Evolutionary conservation across 1,140 invertebrate genomes (phyloP).

Genomic region (Medauroidea extradentata): DNA sequence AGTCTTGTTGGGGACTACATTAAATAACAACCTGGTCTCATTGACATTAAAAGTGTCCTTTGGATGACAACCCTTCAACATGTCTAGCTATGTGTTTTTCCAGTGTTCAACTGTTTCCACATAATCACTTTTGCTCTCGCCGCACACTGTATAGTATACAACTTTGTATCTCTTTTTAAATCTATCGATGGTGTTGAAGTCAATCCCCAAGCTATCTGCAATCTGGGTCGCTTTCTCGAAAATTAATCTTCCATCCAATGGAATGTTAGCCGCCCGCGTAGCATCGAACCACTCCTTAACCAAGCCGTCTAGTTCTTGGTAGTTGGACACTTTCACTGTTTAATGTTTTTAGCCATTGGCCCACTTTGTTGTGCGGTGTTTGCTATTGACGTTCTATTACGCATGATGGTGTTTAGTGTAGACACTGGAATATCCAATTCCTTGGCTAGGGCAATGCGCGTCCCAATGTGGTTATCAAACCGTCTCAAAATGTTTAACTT

Average conservation of each 20-base stretch:
- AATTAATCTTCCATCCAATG: slow-evolving; percentile 33
- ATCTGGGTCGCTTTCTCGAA: slow-evolving; percentile 34
- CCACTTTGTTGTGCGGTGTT: no score
- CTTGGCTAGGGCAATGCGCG: no score
- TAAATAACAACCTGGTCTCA: slow-evolving; percentile 42
- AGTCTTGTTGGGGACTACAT: slow-evolving; percentile 20
- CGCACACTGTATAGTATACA: neutral
- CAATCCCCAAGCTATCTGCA: slow-evolving; percentile 25
- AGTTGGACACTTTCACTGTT: no score
- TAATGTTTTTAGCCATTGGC: no score
- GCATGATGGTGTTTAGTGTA: no score
- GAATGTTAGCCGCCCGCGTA: slow-evolving; percentile 31
- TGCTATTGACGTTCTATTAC: no score
- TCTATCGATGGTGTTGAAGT: slow-evolving; percentile 32
- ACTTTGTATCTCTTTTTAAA: slow-evolving; percentile 21
- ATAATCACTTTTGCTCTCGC: slow-evolving; percentile 5
- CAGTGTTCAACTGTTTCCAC: neutral
- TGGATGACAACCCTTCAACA: neutral
- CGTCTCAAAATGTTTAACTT: no score
- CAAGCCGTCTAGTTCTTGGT: slow-evolving; percentile 26
- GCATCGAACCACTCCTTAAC: slow-evolving; percentile 32
- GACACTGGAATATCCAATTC: no score
- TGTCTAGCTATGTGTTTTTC: neutral
- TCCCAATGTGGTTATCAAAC: no score
- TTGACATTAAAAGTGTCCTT: slow-evolving; percentile 41